Percentiles rank a stretch among this genome's conserved stretches.
Conservation (phyloP, 1,140 invertebrate genomes). For the Mamestra configurata region DNA sequence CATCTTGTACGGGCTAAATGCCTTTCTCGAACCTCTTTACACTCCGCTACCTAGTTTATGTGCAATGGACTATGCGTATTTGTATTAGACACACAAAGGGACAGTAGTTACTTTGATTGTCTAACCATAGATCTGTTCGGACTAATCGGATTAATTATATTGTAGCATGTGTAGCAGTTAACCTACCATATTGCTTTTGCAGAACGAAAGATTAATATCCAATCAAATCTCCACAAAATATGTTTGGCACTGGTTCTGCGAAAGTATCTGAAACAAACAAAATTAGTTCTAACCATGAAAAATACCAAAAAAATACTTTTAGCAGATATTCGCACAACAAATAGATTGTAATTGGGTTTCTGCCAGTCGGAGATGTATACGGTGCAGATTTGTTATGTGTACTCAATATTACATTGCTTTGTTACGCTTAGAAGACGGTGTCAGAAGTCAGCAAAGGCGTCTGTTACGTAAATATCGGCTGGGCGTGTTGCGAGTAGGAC, state of each 20-base stretch:
- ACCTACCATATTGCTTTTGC: neutral
- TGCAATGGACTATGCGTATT: slow-evolving; percentile 59
- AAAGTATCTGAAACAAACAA: slow-evolving; percentile 17
- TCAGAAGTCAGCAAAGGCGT: slow-evolving; percentile 81
- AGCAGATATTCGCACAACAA: slow-evolving; percentile 20
- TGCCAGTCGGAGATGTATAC: slow-evolving; percentile 50
- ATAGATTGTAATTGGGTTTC: slow-evolving; percentile 54
- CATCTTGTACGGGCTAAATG: slow-evolving; percentile 69
- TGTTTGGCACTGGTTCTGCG: neutral
- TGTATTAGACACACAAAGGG: slow-evolving; percentile 54
- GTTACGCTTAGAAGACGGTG: slow-evolving; percentile 71
- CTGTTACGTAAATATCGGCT: slow-evolving; percentile 86
- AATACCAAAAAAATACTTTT: slow-evolving; percentile 7
- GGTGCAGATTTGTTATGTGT: slow-evolving; percentile 65
- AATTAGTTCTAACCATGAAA: neutral
- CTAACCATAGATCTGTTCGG: slow-evolving; percentile 28
- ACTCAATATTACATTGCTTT: slow-evolving; percentile 63
- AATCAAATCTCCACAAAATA: neutral
- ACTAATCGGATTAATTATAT: slow-evolving; percentile 27
- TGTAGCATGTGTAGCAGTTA: neutral
- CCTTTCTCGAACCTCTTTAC: slow-evolving; percentile 61
- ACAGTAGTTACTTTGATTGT: slow-evolving; percentile 50
- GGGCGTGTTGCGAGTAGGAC: slow-evolving; percentile 85
- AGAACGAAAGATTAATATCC: neutral
- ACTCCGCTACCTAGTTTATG: slow-evolving; percentile 57